Evolutionary conservation across 2,797 vertebrate genomes (phyloP), one percentile per base, ranked within the genome.

Genomic region (Siniperca obscura): DNA sequence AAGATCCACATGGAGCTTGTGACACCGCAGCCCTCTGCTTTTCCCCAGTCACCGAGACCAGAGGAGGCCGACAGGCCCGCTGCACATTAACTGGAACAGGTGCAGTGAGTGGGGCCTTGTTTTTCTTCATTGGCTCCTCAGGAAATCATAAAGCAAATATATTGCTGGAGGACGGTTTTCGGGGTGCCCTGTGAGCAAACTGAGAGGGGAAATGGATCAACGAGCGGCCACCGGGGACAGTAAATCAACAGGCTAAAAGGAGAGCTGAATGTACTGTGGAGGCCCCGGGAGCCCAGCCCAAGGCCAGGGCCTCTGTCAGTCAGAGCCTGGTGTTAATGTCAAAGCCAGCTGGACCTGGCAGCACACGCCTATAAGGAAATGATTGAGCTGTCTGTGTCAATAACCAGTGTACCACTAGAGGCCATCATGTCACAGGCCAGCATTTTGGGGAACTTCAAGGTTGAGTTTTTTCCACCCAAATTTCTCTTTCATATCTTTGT

Each of bases 81-180:
- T 81, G 89, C 91, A 93, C 94, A 91, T 96, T 94, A 95, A 95
- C 95, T 94, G 90, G 87, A 96, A 93, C 97, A 98, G 96, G 97
- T 98, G 96, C 95, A 94, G 85, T 87, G 87, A 87, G 62, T 57
- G 57, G 70, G 64, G 66, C 74, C 75, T 83, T 93, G 92, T 95
- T 96, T 96, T 97, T 92, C 95, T 96, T 95, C 93, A 91, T 94
- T 82, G 89, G 92, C 91, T 96, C 92, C 91, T 90, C 93, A 96
- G 96, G 95, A 97, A 97, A 96, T 95, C 96, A 97, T 96, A 96
- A 97, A 96, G 93, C 95, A 97, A 96, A 97, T 95, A 96, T 96
- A 96, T 96, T 93, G 91, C 95, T 91, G 94, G 90, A 95, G 93
- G 96, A 94, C 91, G 93, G 90, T 95, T 97, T 96, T 96, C 91